These are phyloP conservation scores for Uromys caudimaculatus DNA, from an alignment of 2,797 vertebrate species.

Conservation along the genomic window DNA sequence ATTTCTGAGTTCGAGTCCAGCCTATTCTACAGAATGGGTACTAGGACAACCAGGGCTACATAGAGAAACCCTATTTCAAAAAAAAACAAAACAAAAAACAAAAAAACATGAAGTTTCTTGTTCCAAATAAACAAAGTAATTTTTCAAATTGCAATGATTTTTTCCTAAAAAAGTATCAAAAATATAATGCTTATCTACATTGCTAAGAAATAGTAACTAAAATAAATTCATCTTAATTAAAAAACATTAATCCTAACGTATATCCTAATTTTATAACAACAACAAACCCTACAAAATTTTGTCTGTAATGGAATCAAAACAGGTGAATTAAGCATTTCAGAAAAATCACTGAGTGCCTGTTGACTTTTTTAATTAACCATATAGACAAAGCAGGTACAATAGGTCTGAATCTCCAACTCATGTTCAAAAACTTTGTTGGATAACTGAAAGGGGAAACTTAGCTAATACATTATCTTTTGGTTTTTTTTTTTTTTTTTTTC, in stretches of 20 bases:
- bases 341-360: background rate
- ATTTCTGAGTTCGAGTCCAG: background rate
- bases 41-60: background rate
- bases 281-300: background rate
- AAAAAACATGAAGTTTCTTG: background rate
- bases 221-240: slow-evolving; percentile 12
- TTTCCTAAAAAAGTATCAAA: background rate
- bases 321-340: slow-evolving; percentile 17
- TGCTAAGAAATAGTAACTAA: background rate
- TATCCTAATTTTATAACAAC: slow-evolving; percentile 11
- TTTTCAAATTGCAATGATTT: background rate
- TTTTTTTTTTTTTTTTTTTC: background rate
- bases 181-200: slow-evolving; percentile 54
- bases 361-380: background rate
- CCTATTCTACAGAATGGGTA: background rate
- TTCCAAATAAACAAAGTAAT: slow-evolving; percentile 44
- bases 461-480: background rate
- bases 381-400: background rate
- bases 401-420: background rate
- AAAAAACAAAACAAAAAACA: too few relatives aligned
- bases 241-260: slow-evolving; percentile 8
- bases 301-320: slow-evolving; percentile 11
- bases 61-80: background rate
- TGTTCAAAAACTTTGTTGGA: slow-evolving; percentile 2
- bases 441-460: background rate